Percentiles rank a stretch among this genome's conserved stretches.
phyloP scores from a whole-genome alignment of 1,140 invertebrate species.

The Paraescarpia echinospica region DNA sequence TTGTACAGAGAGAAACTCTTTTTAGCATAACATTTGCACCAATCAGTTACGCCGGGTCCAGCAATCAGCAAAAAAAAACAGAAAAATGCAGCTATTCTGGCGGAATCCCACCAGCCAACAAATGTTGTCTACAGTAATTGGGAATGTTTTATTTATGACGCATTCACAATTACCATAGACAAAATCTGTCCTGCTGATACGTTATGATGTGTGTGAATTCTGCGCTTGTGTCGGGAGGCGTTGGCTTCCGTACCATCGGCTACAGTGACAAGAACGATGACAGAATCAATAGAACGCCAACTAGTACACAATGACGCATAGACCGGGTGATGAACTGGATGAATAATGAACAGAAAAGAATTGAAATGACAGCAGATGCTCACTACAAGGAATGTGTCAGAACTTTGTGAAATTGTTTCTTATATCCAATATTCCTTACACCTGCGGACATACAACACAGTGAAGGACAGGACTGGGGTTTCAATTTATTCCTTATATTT shows the following conservation, averaged over 20 bases:
- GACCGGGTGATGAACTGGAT: no score
- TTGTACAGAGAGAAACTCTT: background rate
- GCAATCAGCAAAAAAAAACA: background rate
- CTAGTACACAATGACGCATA: background rate
- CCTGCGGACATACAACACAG: no score
- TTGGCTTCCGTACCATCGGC: background rate
- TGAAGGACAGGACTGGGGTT: no score
- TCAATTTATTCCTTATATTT: no score
- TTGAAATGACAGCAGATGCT: no score
- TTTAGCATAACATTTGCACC: background rate
- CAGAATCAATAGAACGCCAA: background rate
- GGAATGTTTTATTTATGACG: background rate
- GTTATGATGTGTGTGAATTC: background rate
- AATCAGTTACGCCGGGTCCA: background rate
- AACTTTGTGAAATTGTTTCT: no score
- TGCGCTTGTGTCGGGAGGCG: background rate
- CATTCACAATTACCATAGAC: background rate
- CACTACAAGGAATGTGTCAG: no score
- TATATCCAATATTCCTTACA: no score
- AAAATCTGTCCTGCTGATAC: background rate
- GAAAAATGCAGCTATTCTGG: no score
- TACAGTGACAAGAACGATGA: background rate
- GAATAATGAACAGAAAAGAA: no score
- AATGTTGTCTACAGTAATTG: background rate
- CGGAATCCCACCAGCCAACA: background rate